Base-by-base conservation (phyloP, 2,888 invertebrate genomes). In the Spilosoma lubricipeda region DNA sequence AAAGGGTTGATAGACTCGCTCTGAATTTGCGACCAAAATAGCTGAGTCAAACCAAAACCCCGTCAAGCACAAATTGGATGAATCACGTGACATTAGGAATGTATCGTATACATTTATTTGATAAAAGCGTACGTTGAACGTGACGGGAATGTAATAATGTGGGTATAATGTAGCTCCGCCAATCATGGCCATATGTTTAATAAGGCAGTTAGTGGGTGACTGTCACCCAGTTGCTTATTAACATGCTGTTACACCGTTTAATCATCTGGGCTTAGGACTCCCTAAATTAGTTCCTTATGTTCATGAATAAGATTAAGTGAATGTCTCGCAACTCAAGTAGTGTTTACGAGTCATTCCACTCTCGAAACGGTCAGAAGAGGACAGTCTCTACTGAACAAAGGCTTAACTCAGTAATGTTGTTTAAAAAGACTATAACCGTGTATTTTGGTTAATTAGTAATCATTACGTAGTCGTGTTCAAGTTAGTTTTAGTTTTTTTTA, bases 131-230 rank as follows among this genome's bases (percentile, higher is more conserved):
- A 87, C 88, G 86, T 82, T 82, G 87, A 88, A 93, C 92, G 93
- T 92, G 93, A 93, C 91, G 87, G 89, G 93, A 94, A 93, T 94
- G 92, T 94, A 92, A 94, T 94, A 94, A 92, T 91, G 89, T 88
- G 77, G 79, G 76, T 79, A 87, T 88, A 88, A 90, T 88, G 85
- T 87, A 82, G 79, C 86, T 78, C 82, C 90, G 92, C 92, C 93
- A 94, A 93, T 92, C 92, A 93, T 84, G 85, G 87, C 80, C 80
- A 83, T 88, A 86, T 85, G 86, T 91, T 92, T 92, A 93, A 83
- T 85, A 83, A 78, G 70, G 70, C 71, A 70, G 72, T 73, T 75
- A 67, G 70, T 72, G 67, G 75, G 77, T 74, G 80, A 48, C 70
- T 77, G 85, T 80, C 85, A 75, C 59, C 70, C 69, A 36, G 33